Base-by-base conservation (phyloP, 2,797 vertebrate genomes). In the Danio choprae region DNA sequence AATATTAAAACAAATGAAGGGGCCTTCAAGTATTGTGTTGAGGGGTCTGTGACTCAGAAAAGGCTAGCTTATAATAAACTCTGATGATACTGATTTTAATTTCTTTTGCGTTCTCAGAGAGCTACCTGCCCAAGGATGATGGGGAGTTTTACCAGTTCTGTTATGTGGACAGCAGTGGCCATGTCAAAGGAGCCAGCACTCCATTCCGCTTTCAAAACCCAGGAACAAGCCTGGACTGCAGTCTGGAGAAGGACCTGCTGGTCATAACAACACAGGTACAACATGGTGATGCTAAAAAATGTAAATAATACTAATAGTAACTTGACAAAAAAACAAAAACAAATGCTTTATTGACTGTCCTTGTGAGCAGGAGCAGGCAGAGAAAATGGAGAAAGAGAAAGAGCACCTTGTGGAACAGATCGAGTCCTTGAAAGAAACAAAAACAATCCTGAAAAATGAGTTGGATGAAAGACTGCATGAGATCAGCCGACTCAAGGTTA, bases 61-160 rank as follows among this genome's bases (percentile, higher is more conserved):
- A n/a, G n/a, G n/a, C n/a, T n/a, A n/a, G n/a, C n/a, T n/a, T n/a
- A n/a, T n/a, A n/a, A n/a, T n/a, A n/a, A n/a, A n/a, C 15, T 48
- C 22, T 50, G 38, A 6, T 15, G 74, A 51, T 43, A 55, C 5
- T 4, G 9, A 22, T 78, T 5, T 20, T n/a, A 29, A 1, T 67
- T 15, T 71, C 16, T 43, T 1, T 74, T 60, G 60, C 46, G 4
- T 13, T 0, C 1, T 84, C 87, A 99, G 97, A 95, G 6, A 96
- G 95, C 83, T 96, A 97, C 87, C 92, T 98, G 51, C 97, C 97
- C 0, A 96, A 95, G 72, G 96, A 98, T 41, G 95, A 96, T 29
- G 90, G 94, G 0, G 93, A 95, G 69, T 95, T 95, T 86, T 99
- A 98, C 87, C 97, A 98, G 92, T 98, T 99, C 93, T 98, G 97